Percentiles rank a stretch among this genome's conserved stretches.
These are phyloP conservation scores for Enteromius thamalakanensis DNA, from an alignment of 2,797 vertebrate species.

Conservation along the genomic window DNA sequence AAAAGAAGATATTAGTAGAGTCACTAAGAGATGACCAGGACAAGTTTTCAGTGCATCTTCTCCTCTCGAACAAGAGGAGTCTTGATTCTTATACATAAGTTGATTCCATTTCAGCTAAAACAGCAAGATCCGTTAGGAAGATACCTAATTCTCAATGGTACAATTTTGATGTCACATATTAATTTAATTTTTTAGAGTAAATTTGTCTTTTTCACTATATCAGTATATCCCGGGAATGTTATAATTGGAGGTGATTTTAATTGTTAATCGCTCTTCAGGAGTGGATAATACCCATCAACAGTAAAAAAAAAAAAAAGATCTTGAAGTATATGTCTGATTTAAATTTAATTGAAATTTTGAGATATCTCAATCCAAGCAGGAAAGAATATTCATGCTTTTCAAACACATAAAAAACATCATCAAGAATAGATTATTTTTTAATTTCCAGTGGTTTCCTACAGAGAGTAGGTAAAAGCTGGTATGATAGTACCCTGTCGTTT, in stretches of 20 bases:
- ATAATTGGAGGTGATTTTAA: neutral
- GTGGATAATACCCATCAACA: no score
- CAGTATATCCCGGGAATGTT: neutral
- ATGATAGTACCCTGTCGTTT: neutral
- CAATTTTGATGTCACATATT: no score
- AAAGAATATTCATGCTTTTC: neutral
- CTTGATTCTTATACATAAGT: no score
- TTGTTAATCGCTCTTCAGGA: no score
- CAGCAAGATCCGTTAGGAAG: no score
- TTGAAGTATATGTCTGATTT: neutral
- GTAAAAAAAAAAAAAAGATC: neutral
- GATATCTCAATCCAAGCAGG: neutral
- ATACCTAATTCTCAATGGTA: no score
- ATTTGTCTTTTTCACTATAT: neutral
- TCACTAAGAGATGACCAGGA: neutral
- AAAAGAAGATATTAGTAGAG: neutral
- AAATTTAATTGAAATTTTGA: neutral
- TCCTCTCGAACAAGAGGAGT: neutral
- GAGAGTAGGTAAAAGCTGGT: neutral
- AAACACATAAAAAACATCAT: neutral
- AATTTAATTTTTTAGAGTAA: no score
- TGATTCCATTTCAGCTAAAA: no score
- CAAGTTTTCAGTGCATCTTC: neutral
- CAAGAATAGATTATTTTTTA: slow-evolving; percentile 1
- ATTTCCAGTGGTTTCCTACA: neutral